Percentiles rank a stretch among this genome's conserved stretches.
phyloP scores from a whole-genome alignment of 2,888 invertebrate species.

The Cenopis cana region DNA sequence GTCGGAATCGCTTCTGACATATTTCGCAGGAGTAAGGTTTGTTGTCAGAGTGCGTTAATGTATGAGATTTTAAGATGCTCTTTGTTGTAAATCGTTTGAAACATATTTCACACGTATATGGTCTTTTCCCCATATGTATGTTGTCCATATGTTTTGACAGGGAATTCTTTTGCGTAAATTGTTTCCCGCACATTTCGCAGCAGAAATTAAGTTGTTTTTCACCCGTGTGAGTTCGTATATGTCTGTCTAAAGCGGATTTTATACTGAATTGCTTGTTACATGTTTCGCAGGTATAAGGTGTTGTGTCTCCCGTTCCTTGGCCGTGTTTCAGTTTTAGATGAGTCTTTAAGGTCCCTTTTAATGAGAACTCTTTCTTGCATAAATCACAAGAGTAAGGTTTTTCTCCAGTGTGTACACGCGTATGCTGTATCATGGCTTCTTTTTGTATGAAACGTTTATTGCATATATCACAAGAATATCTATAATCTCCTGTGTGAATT shows the following conservation, averaged over 20 bases:
- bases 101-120: conserved; percentile 12
- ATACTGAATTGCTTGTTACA: not conserved
- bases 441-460: conserved; percentile 14
- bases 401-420: conserved; percentile 19
- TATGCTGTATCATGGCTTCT: conserved; percentile 12
- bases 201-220: conserved; percentile 2
- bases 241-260: not conserved
- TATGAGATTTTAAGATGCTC: not conserved
- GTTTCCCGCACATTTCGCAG: conserved; percentile 18
- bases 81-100: not conserved
- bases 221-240: conserved; percentile 5
- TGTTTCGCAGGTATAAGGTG: not conserved
- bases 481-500: conserved; percentile 12
- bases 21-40: conserved; percentile 2
- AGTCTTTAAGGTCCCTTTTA: conserved; percentile 14
- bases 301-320: not conserved
- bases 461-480: conserved; percentile 18
- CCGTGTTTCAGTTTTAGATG: conserved; percentile 17
- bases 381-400: conserved; percentile 23
- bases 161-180: not conserved
- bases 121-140: not conserved
- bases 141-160: not conserved
- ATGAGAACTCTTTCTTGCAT: conserved; percentile 8
- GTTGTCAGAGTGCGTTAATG: not conserved
- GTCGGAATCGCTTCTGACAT: conserved; percentile 5